Conservation (phyloP, 2,113 vertebrate genomes). For the Porphyrio hochstetteri region DNA sequence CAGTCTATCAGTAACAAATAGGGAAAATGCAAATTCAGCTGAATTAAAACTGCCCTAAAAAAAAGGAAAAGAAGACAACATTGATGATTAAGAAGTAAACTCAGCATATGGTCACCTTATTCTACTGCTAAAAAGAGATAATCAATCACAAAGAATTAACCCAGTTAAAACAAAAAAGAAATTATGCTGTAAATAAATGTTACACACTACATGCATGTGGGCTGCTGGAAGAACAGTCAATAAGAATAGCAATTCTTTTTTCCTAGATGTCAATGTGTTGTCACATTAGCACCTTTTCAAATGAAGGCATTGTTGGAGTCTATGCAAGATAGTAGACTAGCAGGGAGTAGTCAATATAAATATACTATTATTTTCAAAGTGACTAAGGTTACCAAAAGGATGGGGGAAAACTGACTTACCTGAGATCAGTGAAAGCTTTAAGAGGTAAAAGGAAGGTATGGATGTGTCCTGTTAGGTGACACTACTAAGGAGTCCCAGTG, state of each 20-base stretch:
- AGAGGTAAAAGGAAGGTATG: not conserved
- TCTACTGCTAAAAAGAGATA: conserved; percentile 23
- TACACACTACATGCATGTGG: not conserved
- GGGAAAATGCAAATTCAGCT: conserved; percentile 68
- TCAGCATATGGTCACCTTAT: conserved; percentile 31
- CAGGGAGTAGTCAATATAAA: not conserved
- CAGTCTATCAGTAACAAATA: conserved; percentile 65
- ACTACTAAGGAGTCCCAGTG: not conserved
- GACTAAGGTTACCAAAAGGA: not conserved
- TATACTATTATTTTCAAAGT: conserved; percentile 21
- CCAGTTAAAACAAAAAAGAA: not conserved
- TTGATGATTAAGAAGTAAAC: conserved; percentile 17
- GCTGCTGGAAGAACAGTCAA: not conserved
- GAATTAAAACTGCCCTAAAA: conserved; percentile 67
- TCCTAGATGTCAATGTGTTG: not conserved
- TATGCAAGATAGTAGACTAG: not conserved
- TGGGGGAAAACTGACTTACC: not conserved
- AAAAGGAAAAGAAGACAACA: not conserved
- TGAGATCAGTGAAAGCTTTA: not conserved
- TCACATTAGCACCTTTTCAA: not conserved
- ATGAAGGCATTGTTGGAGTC: not conserved
- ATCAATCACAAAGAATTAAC: conserved; percentile 33
- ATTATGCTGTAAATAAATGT: not conserved
- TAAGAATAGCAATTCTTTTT: not conserved
- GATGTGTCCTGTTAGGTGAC: not conserved